Evolutionary conservation across 2,113 vertebrate genomes (phyloP), one percentile per base, ranked within the genome.

Genomic region (Chionomys nivalis): DNA sequence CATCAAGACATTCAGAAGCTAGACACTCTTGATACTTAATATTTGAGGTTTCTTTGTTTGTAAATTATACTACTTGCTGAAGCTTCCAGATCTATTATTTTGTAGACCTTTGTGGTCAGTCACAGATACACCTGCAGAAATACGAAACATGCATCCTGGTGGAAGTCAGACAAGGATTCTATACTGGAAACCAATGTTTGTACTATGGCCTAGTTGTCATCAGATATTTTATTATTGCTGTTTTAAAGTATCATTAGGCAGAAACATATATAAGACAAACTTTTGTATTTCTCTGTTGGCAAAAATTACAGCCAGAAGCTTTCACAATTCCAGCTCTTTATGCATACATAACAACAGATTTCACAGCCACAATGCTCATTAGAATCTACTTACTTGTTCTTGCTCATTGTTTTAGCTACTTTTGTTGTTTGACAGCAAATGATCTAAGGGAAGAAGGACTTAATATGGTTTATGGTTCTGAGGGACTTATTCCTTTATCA

Each of bases 101-200:
- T 42, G 10, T 12, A 13, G 1, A 13, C 23, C 39, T 85, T n/a
- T 28, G 47, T 47, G 81, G 31, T 33, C 17, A 33, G 23, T 39
- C 42, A 24, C 10, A 21, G 49, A 33, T 5, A 3, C 1, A 3
- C 39, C 1, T 26, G 39, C 36, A 66, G 12, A 1, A 16, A 6
- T 49, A 36, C 42, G 44, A 83, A 66, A 12, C 19, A 11, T 8
- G 14, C 11, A 12, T 17, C 49, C 28, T 1, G 7, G n/a, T 5
- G 21, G 3, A 44, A 31, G 14, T 44, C 26, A 17, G 26, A 63
- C 39, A 24, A 44, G 26, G 28, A 14, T 75, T 55, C 47, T 8
- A 1, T 33, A 24, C 47, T 58, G 24, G 33, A 55, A 39, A 70
- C 11, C 42, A 23, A 17, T 44, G 42, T 39, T 70, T 63, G 19